Evolutionary conservation across 2,888 invertebrate species (phyloP).

Genomic region (Steromphala cineraria): DNA sequence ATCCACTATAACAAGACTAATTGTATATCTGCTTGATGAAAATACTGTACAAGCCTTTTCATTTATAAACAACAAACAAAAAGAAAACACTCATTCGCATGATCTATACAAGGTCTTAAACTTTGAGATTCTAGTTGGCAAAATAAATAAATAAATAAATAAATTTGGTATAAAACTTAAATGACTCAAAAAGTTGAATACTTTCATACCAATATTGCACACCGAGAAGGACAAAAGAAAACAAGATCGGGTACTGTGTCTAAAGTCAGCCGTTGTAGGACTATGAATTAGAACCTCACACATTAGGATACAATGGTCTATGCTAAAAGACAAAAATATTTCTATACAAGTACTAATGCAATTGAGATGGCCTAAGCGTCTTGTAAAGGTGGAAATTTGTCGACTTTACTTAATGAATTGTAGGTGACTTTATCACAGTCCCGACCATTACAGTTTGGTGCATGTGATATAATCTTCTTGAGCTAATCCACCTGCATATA

Average conservation of each 20-base stretch:
- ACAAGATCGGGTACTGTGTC: slow-evolving; percentile 4
- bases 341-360: too few relatives aligned
- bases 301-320: too few relatives aligned
- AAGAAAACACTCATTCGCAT: slow-evolving; percentile 8
- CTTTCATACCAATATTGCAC: slow-evolving; percentile 19
- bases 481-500: not conserved
- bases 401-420: not conserved
- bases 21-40: slow-evolving; percentile 3
- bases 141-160: slow-evolving; percentile 20
- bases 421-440: not conserved
- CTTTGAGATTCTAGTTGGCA: not conserved
- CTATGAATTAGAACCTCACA: too few relatives aligned
- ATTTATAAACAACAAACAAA: slow-evolving; percentile 17
- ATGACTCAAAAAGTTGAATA: slow-evolving; percentile 8
- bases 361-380: too few relatives aligned
- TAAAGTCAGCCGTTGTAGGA: not conserved
- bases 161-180: slow-evolving; percentile 16
- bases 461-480: not conserved
- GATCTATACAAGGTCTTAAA: slow-evolving; percentile 3
- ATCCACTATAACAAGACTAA: slow-evolving; percentile 6
- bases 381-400: not conserved
- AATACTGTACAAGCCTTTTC: slow-evolving; percentile 18
- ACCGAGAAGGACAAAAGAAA: not conserved
- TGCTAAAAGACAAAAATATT: too few relatives aligned
- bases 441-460: not conserved